Conservation (phyloP, 2,113 vertebrate species). For the Lutjanus erythropterus region DNA sequence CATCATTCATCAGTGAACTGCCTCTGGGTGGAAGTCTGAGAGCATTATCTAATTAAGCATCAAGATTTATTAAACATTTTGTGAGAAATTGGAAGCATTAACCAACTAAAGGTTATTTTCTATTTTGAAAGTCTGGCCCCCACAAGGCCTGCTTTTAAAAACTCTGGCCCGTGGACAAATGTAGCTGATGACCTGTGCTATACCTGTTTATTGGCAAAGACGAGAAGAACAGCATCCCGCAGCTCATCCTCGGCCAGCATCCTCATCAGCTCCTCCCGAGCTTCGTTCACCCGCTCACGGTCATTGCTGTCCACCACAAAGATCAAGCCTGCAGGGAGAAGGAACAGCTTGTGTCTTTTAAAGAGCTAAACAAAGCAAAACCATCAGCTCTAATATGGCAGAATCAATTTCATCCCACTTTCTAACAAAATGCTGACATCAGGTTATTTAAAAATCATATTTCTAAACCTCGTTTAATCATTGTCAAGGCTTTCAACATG, state of each 20-base stretch:
- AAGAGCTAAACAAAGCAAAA: neutral
- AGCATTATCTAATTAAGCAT: no score
- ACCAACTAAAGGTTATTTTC: no score
- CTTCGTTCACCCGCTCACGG: slow-evolving; percentile 95
- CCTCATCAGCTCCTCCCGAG: slow-evolving; percentile 96
- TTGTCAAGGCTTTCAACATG: slow-evolving; percentile 46
- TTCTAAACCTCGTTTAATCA: slow-evolving; percentile 16
- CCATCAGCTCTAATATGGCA: neutral
- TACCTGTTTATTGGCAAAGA: slow-evolving; percentile 98
- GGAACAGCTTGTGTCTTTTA: neutral
- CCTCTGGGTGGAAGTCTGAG: no score
- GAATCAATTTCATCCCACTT: neutral
- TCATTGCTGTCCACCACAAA: slow-evolving; percentile 99
- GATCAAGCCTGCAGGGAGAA: slow-evolving; percentile 89
- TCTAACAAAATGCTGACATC: slow-evolving; percentile 3
- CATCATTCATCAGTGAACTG: no score
- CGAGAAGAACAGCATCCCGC: slow-evolving; percentile 93
- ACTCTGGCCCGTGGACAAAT: no score
- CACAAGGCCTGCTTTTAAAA: no score
- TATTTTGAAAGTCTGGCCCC: no score
- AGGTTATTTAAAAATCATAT: slow-evolving; percentile 16
- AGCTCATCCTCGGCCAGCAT: slow-evolving; percentile 98
- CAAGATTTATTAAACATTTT: no score
- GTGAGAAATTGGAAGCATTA: no score
- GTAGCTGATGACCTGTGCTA: no score